Conservation (phyloP, 2,797 vertebrate genomes). For the Sebastes iracundus region DNA sequence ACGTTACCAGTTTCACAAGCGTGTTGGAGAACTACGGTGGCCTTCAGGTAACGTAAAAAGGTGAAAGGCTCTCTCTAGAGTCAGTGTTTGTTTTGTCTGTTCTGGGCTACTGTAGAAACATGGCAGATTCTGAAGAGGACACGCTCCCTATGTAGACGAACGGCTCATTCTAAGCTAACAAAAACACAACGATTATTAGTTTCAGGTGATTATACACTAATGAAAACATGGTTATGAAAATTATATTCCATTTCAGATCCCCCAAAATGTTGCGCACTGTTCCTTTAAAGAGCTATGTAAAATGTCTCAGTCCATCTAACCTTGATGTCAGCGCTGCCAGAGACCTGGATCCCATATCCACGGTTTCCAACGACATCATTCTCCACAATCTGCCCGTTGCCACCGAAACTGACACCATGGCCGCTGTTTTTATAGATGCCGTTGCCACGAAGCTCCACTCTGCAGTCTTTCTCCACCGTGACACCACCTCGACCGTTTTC, state of each 20-base stretch:
- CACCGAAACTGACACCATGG: constrained; percentile 86
- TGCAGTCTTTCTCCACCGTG: constrained; percentile 86
- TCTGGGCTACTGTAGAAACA: too few species aligned
- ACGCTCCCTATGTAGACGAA: too few species aligned
- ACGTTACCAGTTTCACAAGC: not conserved
- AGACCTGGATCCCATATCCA: constrained; percentile 86
- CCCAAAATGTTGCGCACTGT: not conserved
- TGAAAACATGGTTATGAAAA: too few species aligned
- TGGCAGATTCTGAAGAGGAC: too few species aligned
- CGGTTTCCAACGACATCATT: constrained; percentile 90
- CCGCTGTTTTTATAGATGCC: constrained; percentile 90
- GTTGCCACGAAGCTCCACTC: constrained; percentile 90
- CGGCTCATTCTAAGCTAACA: too few species aligned
- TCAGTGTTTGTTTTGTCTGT: too few species aligned
- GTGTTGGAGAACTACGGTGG: too few species aligned
- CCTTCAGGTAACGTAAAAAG: too few species aligned
- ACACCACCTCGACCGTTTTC: constrained; percentile 87
- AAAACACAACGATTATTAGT: too few species aligned
- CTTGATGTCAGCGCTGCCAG: constrained; percentile 87
- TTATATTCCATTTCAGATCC: not conserved
- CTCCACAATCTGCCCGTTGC: constrained; percentile 87
- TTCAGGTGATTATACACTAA: too few species aligned
- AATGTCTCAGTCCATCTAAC: constrained; percentile 61
- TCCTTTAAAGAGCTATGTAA: not conserved
- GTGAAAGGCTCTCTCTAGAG: too few species aligned